Conservation (phyloP, 1,140 invertebrate species). For the Drosophila albomicans region DNA sequence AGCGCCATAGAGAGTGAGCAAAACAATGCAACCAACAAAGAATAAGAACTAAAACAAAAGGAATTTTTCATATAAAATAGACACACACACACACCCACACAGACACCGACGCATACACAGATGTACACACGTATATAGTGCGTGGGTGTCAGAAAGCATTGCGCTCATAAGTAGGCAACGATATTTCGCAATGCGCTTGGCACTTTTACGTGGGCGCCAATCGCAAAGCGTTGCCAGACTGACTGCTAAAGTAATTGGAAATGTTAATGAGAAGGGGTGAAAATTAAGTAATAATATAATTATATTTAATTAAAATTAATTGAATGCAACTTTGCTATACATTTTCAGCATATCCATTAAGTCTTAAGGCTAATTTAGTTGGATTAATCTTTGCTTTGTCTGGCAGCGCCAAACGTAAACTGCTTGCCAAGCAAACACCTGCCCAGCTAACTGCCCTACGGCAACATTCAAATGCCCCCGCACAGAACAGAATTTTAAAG, state of each 20-base stretch:
- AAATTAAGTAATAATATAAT: background rate
- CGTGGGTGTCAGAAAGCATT: slow-evolving; percentile 38
- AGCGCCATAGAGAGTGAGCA: slow-evolving; percentile 43
- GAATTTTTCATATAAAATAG: slow-evolving; percentile 62
- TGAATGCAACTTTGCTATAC: background rate
- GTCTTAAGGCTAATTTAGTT: background rate
- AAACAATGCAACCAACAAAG: slow-evolving; percentile 52
- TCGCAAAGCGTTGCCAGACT: slow-evolving; percentile 58
- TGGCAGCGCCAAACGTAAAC: slow-evolving; percentile 45
- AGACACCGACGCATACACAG: slow-evolving; percentile 18
- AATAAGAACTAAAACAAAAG: slow-evolving; percentile 66
- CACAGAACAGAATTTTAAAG: slow-evolving; percentile 40
- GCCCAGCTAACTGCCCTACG: slow-evolving; percentile 67
- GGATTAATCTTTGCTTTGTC: background rate
- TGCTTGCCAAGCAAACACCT: slow-evolving; percentile 44
- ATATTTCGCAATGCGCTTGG: slow-evolving; percentile 34
- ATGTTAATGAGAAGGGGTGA: background rate
- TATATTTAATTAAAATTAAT: background rate
- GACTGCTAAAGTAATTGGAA: background rate
- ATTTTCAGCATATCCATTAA: background rate
- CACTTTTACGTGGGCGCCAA: slow-evolving; percentile 3
- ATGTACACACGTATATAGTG: background rate
- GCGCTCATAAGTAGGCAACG: slow-evolving; percentile 40
- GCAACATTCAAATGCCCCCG: slow-evolving; percentile 51
- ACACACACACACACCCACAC: slow-evolving; percentile 31